A percentile compares a stretch with the other conserved stretches of the same genome.
These are phyloP conservation scores for Digitonthophagus gazella DNA, from an alignment of 2,888 invertebrate species.

Conservation along the genomic window DNA sequence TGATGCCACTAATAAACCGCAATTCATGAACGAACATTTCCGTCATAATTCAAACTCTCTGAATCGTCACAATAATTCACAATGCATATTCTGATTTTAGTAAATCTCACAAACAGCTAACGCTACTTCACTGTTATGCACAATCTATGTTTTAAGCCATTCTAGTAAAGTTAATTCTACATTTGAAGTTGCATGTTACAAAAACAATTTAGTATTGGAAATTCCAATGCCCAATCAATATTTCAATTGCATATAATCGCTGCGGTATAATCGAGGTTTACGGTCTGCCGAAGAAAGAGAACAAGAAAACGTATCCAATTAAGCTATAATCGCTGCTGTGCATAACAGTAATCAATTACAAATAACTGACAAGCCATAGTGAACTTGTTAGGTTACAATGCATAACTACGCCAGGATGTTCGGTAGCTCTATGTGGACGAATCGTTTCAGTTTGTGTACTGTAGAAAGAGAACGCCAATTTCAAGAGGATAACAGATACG, in stretches of 20 bases:
- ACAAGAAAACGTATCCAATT: slow-evolving; percentile 4
- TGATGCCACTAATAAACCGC: no score
- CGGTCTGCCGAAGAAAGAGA: not conserved
- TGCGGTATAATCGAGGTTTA: not conserved
- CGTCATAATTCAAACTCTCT: no score
- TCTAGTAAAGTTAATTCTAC: no score
- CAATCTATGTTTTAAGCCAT: no score
- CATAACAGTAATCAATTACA: slow-evolving; percentile 10
- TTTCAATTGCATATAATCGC: not conserved
- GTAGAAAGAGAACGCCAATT: not conserved
- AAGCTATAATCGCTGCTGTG: slow-evolving; percentile 10
- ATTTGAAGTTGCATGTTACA: no score
- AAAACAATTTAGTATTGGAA: not conserved
- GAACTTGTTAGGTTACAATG: not conserved
- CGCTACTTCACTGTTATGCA: no score
- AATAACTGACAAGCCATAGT: not conserved
- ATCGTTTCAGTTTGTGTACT: not conserved
- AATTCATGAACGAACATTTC: no score
- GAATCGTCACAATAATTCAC: no score
- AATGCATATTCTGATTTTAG: no score
- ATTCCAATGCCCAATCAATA: not conserved
- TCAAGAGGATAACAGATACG: slow-evolving; percentile 1
- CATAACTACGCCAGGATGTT: not conserved
- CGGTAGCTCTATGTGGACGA: not conserved
- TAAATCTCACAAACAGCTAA: no score